Evolutionary conservation across 1,140 invertebrate genomes (phyloP).

Genomic region (Lasioglossum albipes): DNA sequence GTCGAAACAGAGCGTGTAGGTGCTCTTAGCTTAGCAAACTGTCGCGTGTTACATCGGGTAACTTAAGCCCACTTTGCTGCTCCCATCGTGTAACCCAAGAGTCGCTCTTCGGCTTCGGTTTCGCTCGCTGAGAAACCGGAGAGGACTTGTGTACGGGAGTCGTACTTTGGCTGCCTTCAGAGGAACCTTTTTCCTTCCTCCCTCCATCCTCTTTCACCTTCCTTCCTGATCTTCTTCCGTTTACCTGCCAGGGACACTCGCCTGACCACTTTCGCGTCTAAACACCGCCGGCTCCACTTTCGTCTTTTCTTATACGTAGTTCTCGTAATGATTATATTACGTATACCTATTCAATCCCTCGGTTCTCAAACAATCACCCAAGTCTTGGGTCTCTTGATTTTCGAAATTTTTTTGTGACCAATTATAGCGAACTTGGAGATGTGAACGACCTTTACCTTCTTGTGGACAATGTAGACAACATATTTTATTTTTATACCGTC

Average conservation of each 20-base stretch:
- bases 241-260: neutral
- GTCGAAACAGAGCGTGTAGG: conserved; percentile 72
- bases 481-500: no score
- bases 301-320: no score
- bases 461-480: no score
- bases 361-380: no score
- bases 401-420: no score
- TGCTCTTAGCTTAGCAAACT: conserved; percentile 74
- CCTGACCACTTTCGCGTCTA: conserved; percentile 4
- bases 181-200: conserved; percentile 25
- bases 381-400: no score
- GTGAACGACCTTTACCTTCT: no score
- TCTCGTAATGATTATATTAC: neutral
- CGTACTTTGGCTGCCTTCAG: conserved; percentile 26
- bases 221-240: conserved; percentile 4
- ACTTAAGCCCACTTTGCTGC: conserved; percentile 59
- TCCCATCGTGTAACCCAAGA: conserved; percentile 62
- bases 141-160: conserved; percentile 52
- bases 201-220: neutral
- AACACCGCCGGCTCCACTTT: neutral
- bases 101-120: conserved; percentile 72
- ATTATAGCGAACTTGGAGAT: neutral
- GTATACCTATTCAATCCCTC: no score
- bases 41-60: conserved; percentile 73
- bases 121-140: conserved; percentile 64